Conservation (phyloP, 2,888 invertebrate species). For the Stenichneumon culpator region DNA sequence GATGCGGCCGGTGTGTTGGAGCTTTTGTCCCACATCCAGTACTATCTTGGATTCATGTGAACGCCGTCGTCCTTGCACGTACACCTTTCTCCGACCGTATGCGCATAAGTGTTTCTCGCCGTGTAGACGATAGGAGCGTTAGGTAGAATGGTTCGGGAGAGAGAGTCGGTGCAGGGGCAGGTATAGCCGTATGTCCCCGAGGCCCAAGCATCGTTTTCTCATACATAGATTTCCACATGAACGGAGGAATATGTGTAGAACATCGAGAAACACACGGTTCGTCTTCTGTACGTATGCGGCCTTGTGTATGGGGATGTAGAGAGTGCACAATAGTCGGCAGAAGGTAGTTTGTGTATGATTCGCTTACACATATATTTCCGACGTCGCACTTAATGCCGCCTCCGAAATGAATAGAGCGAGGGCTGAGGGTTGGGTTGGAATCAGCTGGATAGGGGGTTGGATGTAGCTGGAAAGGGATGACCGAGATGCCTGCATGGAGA, state of each 20-base stretch:
- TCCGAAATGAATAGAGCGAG: conserved; percentile 73
- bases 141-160: conserved; percentile 52
- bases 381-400: conserved; percentile 75
- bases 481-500: conserved; percentile 50
- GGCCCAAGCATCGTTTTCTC: conserved; percentile 67
- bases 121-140: background rate
- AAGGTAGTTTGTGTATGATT: conserved; percentile 68
- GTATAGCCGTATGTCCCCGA: conserved; percentile 68
- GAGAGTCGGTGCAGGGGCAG: conserved; percentile 69
- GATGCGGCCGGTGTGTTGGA: conserved; percentile 6
- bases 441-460: conserved; percentile 34
- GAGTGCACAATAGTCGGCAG: background rate
- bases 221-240: background rate
- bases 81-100: conserved; percentile 19
- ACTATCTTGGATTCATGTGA: conserved; percentile 26
- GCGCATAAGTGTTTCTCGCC: conserved; percentile 58
- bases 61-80: conserved; percentile 25
- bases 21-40: background rate
- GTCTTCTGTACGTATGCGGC: background rate
- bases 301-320: background rate
- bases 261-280: background rate
- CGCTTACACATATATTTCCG: conserved; percentile 71
- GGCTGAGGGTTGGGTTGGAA: conserved; percentile 26
- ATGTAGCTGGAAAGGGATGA: conserved; percentile 58
- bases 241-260: background rate